Conservation (phyloP, 2,888 invertebrate genomes). For the Dilophus febrilis region DNA sequence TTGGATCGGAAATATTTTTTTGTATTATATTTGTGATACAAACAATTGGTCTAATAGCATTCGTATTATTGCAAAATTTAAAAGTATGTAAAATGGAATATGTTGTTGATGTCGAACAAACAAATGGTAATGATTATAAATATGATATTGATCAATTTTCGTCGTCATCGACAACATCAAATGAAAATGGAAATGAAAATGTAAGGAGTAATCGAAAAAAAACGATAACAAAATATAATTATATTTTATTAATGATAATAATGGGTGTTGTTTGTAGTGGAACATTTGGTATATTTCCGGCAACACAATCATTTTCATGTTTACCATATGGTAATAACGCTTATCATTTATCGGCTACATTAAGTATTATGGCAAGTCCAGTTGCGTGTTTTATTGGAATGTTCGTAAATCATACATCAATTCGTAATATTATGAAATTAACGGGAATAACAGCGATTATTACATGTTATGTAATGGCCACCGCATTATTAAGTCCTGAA, state of each 20-base stretch:
- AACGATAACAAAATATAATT: constrained; percentile 20
- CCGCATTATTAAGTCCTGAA: constrained; percentile 54
- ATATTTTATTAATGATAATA: constrained; percentile 25
- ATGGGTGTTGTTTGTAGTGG: constrained; percentile 41
- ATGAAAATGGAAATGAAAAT: no score
- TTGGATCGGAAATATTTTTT: constrained; percentile 47
- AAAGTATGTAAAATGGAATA: constrained; percentile 8
- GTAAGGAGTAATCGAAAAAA: no score
- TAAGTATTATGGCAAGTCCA: constrained; percentile 68
- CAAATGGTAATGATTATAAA: no score
- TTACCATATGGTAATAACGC: constrained; percentile 61
- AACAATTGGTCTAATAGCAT: constrained; percentile 38
- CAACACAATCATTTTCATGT: constrained; percentile 64
- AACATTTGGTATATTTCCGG: constrained; percentile 65
- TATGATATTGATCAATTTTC: no score
- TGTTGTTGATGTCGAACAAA: background rate
- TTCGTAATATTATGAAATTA: constrained; percentile 32
- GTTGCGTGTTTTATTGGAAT: constrained; percentile 50
- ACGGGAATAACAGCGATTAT: constrained; percentile 31
- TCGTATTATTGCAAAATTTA: constrained; percentile 31
- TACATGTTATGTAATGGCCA: constrained; percentile 39
- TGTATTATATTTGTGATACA: constrained; percentile 44
- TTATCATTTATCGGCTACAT: constrained; percentile 60
- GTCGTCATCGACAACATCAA: no score
- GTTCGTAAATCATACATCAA: constrained; percentile 36